These are phyloP conservation scores for Phenacoccus solenopsis DNA, from an alignment of 1,140 invertebrate species.

Conservation along the genomic window DNA sequence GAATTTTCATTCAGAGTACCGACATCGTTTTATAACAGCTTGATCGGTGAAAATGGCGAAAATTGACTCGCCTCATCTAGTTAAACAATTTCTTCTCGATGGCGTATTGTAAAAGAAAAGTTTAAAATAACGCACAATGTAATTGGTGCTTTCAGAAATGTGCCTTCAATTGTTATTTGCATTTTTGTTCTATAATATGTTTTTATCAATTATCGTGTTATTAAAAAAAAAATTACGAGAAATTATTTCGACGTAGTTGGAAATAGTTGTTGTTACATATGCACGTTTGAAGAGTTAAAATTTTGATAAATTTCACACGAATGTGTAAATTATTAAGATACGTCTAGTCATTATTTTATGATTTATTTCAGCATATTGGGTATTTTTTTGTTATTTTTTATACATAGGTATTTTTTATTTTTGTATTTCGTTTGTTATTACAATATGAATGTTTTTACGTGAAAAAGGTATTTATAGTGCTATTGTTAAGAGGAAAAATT, in stretches of 20 bases:
- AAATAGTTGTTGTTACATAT: no score
- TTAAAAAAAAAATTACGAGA: not conserved
- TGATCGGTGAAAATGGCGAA: not conserved
- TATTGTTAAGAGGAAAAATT: not conserved
- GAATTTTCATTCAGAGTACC: slow-evolving; percentile 4
- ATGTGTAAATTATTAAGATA: not conserved
- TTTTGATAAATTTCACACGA: not conserved
- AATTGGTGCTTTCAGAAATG: slow-evolving; percentile 9
- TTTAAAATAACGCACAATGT: slow-evolving; percentile 7
- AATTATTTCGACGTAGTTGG: not conserved
- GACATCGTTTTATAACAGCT: not conserved
- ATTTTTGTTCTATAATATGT: not conserved
- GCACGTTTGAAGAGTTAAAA: not conserved
- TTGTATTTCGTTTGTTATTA: not conserved
- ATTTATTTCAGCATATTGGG: not conserved
- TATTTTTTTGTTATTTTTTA: not conserved
- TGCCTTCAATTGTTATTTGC: slow-evolving; percentile 7
- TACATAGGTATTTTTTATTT: not conserved
- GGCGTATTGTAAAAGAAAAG: not conserved
- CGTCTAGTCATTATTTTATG: not conserved
- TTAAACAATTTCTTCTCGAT: not conserved
- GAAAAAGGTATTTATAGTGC: not conserved
- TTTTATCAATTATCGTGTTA: not conserved
- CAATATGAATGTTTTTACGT: not conserved
- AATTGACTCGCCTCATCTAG: not conserved